Evolutionary conservation across 2,113 vertebrate species (phyloP), one percentile per base, ranked within the genome.

Genomic region (Ceyx melanurus): DNA sequence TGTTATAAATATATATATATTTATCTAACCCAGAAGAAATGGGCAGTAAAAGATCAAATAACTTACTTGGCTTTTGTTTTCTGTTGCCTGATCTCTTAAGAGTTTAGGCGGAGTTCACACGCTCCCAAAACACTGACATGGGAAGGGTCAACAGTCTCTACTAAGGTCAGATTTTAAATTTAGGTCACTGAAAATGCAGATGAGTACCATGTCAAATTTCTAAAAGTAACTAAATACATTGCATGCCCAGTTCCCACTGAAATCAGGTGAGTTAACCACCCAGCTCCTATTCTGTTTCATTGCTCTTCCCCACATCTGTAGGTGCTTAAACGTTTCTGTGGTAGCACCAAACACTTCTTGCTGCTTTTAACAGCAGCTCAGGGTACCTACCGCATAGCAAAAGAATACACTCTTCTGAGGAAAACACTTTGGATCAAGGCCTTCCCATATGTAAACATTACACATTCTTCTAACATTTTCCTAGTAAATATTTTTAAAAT

Each of bases 1-100:
- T 61, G 45, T 92, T 94, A 96, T 75, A 96, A 96, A 96, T 95
- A 90, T 72, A 37, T 37, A 37, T 37, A 37, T 37, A 37, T 37
- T 37, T 37, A 37, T 37, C 37, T 37, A 37, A 37, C 37, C 60
- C 62, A 56, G 71, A 85, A 89, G 64, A 94, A 96, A 85, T 1
- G 10, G 86, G 71, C 84, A 92, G 91, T 92, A 88, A 96, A 96
- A 93, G 95, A 96, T 67, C 89, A 95, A 93, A 76, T 80, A 87
- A 91, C 91, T 80, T 85, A 43, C 43, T 76, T 62, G 28, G 20
- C 35, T 82, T 93, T 91, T 45, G 62, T 70, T 93, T 93, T 42
- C 84, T 48, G 37, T 67, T 77, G 54, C 33, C 74, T 67, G 45
- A 79, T 89, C 61, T 85, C 71, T 46, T 58, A 68, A 70, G 33